Evolutionary conservation across 2,888 invertebrate species (phyloP).

Genomic region (Nomada flava): DNA sequence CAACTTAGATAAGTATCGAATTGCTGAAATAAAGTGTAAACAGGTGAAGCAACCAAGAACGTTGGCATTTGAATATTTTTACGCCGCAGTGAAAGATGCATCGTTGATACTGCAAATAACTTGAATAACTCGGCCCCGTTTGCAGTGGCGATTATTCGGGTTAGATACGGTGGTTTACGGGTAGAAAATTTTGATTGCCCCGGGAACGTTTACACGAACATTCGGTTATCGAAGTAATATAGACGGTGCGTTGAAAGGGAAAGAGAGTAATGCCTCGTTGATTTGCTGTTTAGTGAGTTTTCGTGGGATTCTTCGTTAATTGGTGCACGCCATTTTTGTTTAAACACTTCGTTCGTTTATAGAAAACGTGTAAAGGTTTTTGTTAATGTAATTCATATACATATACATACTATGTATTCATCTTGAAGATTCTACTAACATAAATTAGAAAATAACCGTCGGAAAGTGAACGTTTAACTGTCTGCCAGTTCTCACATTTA

Average conservation of each 20-base stretch:
- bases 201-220: not conserved
- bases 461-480: not conserved
- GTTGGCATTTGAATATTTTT: not conserved
- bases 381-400: too few relatives aligned
- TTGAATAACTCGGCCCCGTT: not conserved
- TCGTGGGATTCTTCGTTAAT: not conserved
- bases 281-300: not conserved
- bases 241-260: not conserved
- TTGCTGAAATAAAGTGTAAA: not conserved
- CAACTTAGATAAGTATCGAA: not conserved
- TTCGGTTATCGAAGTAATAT: not conserved
- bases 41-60: not conserved
- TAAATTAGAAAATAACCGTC: too few relatives aligned
- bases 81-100: not conserved
- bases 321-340: too few relatives aligned
- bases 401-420: too few relatives aligned
- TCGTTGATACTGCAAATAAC: not conserved
- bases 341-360: too few relatives aligned
- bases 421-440: too few relatives aligned
- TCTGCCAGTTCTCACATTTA: not conserved
- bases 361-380: too few relatives aligned
- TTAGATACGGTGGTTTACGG: not conserved
- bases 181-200: not conserved
- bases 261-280: not conserved
- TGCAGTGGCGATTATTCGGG: not conserved